These are phyloP conservation scores for Julus scandinavius DNA, from an alignment of 2,888 invertebrate genomes.

Conservation along the genomic window DNA sequence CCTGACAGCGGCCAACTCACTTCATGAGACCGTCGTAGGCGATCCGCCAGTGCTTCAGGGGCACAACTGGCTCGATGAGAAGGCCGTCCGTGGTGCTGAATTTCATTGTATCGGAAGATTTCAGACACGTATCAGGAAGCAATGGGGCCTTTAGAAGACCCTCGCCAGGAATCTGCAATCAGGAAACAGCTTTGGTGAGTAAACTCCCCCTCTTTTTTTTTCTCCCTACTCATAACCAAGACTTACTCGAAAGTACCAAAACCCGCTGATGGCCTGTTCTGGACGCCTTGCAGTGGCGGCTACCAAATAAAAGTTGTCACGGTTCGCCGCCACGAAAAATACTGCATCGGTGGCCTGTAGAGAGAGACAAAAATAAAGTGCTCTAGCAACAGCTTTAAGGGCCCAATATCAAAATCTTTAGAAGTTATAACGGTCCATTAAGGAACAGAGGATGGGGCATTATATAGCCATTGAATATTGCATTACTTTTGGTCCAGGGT, in stretches of 20 bases:
- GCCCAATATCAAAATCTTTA: too few relatives aligned
- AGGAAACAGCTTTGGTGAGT: background rate
- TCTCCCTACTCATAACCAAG: background rate
- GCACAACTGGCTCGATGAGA: slow-evolving; percentile 73
- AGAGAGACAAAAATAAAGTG: background rate
- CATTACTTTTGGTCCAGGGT: background rate
- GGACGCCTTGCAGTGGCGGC: slow-evolving; percentile 76
- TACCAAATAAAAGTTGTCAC: slow-evolving; percentile 74
- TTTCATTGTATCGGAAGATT: slow-evolving; percentile 70
- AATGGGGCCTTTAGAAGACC: slow-evolving; percentile 68
- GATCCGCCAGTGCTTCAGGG: slow-evolving; percentile 81
- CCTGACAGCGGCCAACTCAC: slow-evolving; percentile 60
- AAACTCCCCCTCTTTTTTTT: too few relatives aligned
- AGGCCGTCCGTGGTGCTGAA: slow-evolving; percentile 77
- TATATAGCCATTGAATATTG: background rate
- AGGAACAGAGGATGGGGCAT: too few relatives aligned
- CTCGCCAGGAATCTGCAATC: slow-evolving; percentile 72
- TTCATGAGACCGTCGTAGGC: slow-evolving; percentile 77
- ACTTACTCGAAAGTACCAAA: slow-evolving; percentile 72
- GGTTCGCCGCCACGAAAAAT: slow-evolving; percentile 77
- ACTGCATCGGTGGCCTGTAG: slow-evolving; percentile 80
- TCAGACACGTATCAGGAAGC: slow-evolving; percentile 64
- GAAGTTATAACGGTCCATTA: too few relatives aligned
- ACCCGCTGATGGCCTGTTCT: slow-evolving; percentile 74
- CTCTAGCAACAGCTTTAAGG: too few relatives aligned